Percentiles rank a stretch among this genome's conserved stretches.
These are phyloP conservation scores for rat (Rattus norvegicus) DNA, from an alignment of 2,113 vertebrate species.

Conservation along the genomic window GRCr8 NC_086027.1:60648501-60649000, in stretches of 20 bases:
- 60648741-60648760: no score
- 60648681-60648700: background rate
- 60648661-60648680: background rate
- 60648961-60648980: background rate
- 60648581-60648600: background rate
- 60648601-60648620: background rate
- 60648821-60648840: no score
- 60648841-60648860: no score
- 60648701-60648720: background rate
- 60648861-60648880: no score
- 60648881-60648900: no score
- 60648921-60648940: no score
- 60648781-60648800: rapidly evolving
- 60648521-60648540: background rate
- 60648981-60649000: background rate
- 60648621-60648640: background rate
- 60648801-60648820: no score
- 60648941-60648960: no score
- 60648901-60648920: no score
- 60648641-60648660: background rate
- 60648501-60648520: background rate
- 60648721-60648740: background rate
- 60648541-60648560: background rate
- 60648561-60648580: background rate
- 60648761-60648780: no score